phyloP scores from a whole-genome alignment of 2,797 vertebrate species.

The Sebastes trivittatus region DNA sequence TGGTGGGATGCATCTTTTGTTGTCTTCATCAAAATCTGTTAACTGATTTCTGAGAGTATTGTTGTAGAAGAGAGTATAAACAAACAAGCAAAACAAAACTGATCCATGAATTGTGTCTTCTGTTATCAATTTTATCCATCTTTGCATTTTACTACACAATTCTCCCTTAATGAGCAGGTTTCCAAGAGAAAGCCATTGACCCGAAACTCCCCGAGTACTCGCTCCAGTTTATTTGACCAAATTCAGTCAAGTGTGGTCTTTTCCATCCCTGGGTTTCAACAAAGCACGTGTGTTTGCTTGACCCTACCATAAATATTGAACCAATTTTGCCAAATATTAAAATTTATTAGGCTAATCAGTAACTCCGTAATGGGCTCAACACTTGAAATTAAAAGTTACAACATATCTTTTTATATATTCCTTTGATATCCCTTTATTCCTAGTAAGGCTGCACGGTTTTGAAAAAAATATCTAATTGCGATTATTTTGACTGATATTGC shows the following conservation, averaged over 20 bases:
- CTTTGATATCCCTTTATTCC: neutral
- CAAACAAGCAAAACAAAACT: neutral
- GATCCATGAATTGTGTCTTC: neutral
- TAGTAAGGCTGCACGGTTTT: no score
- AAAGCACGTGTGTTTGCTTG: slow-evolving; percentile 51
- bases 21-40: neutral
- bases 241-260: slow-evolving; percentile 57
- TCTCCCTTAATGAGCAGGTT: slow-evolving; percentile 51
- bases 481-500: no score
- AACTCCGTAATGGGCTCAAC: neutral
- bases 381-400: neutral
- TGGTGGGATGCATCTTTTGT: neutral
- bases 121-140: slow-evolving; percentile 11
- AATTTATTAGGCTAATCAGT: neutral
- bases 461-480: no score
- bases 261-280: slow-evolving; percentile 43
- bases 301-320: slow-evolving; percentile 30
- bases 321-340: neutral
- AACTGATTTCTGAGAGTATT: neutral
- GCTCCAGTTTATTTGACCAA: slow-evolving; percentile 56
- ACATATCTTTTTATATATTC: neutral
- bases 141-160: slow-evolving; percentile 35
- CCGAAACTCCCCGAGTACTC: slow-evolving; percentile 42
- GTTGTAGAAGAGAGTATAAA: neutral
- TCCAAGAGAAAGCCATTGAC: slow-evolving; percentile 55